Conservation (phyloP, 2,113 vertebrate genomes). For the Butorides virescens region DNA sequence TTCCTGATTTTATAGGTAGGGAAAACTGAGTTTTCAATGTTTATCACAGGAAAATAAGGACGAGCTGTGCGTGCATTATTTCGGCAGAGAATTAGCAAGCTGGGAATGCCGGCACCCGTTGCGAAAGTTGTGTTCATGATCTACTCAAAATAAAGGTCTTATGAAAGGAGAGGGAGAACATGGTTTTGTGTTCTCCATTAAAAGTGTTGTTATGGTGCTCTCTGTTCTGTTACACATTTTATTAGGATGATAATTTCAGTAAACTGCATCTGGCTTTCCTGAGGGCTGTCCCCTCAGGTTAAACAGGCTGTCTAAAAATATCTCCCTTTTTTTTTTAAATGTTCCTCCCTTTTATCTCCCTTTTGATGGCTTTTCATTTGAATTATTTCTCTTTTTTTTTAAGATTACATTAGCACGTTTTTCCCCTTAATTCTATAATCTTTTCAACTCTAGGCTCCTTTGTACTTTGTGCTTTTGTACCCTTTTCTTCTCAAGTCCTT, state of each 20-base stretch:
- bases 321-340: background rate
- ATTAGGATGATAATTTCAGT: constrained; percentile 61
- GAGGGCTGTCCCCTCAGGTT: constrained; percentile 52
- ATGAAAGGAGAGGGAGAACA: background rate
- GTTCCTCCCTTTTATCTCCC: constrained; percentile 50
- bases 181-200: constrained; percentile 1
- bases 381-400: constrained; percentile 49
- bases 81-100: background rate
- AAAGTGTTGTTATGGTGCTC: constrained; percentile 32
- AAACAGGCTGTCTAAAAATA: constrained; percentile 56
- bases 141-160: constrained; percentile 17
- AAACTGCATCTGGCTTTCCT: constrained; percentile 62
- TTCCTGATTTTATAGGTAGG: background rate
- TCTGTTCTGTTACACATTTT: constrained; percentile 53
- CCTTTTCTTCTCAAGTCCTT: constrained; percentile 68
- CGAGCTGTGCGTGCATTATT: background rate
- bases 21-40: background rate
- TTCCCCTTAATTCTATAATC: constrained; percentile 62
- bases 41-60: background rate
- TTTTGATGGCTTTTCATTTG: constrained; percentile 54
- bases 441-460: constrained; percentile 67
- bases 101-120: background rate
- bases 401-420: constrained; percentile 64
- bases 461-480: constrained; percentile 62
- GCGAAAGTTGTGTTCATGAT: background rate